A percentile compares a stretch with the other conserved stretches of the same genome.
Conservation (phyloP, 2,113 vertebrate genomes). For the Diglossa brunneiventris region DNA sequence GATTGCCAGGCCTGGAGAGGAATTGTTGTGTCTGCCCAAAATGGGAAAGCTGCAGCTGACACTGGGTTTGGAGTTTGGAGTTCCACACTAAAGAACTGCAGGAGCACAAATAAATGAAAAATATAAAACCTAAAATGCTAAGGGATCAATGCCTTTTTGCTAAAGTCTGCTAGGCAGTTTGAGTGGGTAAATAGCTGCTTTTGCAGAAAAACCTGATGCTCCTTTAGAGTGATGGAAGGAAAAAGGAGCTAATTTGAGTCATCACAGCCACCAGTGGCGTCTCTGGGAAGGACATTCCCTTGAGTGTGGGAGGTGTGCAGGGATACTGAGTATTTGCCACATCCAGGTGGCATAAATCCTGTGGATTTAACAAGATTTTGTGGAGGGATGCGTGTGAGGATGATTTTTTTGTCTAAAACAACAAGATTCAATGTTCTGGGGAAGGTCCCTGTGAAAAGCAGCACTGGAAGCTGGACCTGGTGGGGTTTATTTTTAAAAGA, state of each 20-base stretch:
- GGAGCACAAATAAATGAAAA: accelerated
- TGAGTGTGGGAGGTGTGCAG: not conserved
- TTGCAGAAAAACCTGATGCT: not conserved
- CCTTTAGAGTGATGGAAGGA: not conserved
- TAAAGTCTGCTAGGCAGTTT: not conserved
- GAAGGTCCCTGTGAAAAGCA: not conserved
- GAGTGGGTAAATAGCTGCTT: not conserved
- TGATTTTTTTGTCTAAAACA: not conserved
- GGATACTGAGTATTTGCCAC: not conserved
- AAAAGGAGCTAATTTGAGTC: not conserved
- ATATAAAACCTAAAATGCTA: accelerated
- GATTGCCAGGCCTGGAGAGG: not conserved
- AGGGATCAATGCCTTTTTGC: not conserved
- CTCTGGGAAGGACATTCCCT: not conserved
- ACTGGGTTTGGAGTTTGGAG: not conserved
- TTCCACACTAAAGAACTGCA: not conserved
- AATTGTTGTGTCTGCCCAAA: not conserved
- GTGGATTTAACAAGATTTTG: accelerated
- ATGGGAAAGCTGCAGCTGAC: not conserved
- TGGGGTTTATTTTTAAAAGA: not conserved
- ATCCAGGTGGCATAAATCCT: accelerated
- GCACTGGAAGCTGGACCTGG: not conserved
- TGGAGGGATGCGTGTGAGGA: not conserved
- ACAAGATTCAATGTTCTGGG: not conserved
- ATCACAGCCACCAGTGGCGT: not conserved